phyloP scores from a whole-genome alignment of 2,888 invertebrate genomes.

The Antheraea assamensis region DNA sequence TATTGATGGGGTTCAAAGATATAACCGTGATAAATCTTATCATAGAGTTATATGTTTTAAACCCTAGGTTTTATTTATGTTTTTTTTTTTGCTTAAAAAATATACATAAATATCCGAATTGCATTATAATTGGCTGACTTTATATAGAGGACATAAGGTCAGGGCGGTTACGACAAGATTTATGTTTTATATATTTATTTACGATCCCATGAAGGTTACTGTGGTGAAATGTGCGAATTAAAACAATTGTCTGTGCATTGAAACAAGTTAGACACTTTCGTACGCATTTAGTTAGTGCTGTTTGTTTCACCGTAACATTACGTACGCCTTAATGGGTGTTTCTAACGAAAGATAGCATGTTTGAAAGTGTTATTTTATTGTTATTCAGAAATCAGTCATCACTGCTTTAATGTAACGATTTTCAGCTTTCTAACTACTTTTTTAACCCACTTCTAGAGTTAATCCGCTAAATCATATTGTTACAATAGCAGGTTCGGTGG shows the following conservation, averaged over 20 bases:
- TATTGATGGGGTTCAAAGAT: not conserved
- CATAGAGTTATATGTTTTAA: not conserved
- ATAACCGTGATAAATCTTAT: not conserved
- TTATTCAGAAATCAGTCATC: slow-evolving; percentile 9
- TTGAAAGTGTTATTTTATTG: slow-evolving; percentile 11
- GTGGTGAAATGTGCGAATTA: not conserved
- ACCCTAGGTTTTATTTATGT: not conserved
- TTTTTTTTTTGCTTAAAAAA: not conserved
- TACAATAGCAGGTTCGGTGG: too few species aligned
- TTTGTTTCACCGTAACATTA: slow-evolving; percentile 1
- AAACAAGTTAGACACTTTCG: not conserved
- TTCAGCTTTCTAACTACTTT: not conserved
- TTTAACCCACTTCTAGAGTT: not conserved
- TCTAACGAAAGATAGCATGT: slow-evolving; percentile 9
- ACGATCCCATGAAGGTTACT: not conserved
- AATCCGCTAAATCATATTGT: not conserved
- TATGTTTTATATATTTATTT: not conserved
- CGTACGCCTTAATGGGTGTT: not conserved
- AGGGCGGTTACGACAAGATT: not conserved
- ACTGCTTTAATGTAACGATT: not conserved
- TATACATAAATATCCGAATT: not conserved
- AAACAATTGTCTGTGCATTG: not conserved
- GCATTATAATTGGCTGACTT: not conserved
- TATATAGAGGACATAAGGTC: not conserved
- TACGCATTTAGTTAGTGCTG: not conserved